Base-by-base conservation (phyloP, 2,888 invertebrate species). In the Pedicia rivosa region DNA sequence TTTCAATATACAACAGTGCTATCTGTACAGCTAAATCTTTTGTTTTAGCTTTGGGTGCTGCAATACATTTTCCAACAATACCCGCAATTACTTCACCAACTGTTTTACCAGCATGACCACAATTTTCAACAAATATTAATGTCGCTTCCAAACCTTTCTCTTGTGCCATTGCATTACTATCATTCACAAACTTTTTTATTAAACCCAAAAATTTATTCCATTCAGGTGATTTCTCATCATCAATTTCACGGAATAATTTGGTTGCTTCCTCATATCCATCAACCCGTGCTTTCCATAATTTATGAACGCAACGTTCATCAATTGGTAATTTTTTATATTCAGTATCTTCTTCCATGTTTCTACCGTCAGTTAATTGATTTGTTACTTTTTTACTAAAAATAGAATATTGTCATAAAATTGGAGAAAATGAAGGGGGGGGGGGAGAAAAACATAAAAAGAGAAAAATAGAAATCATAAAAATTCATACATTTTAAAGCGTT, bases 101-200 rank as follows among this genome's bases (percentile, higher is more conserved):
- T 14, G 88, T 84, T 56, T 84, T 91, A 32, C 83, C 82, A 37
- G 90, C 88, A 50, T 73, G 67, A 0, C 75, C 78, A 51, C 91
- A 87, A 65, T 91, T 91, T 59, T 94, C 90, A 1, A 91, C 78
- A 61, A 79, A 97, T 26, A 83, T 81, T 36, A 92, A 59, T 0
- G 87, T 79, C 7, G 94, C 91, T 54, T 92, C 94, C 47, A 97
- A 56, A 10, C 90, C 95, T 65, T 86, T 94, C 55, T 97, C 95
- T 56, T 94, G 94, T 2, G 94, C 92, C 42, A 86, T 75, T 12
- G 81, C 94, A 77, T 97, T 94, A 49, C 81, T 84, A 56, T 97
- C 95, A 1, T 74, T 66, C 0, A 92, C 91, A 70, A 95, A 91
- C 61, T 94, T 94, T 57, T 92, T 92, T 24, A 97, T 74, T 31